Base-by-base conservation (phyloP, 2,113 vertebrate species). In the Narcine bancroftii region DNA sequence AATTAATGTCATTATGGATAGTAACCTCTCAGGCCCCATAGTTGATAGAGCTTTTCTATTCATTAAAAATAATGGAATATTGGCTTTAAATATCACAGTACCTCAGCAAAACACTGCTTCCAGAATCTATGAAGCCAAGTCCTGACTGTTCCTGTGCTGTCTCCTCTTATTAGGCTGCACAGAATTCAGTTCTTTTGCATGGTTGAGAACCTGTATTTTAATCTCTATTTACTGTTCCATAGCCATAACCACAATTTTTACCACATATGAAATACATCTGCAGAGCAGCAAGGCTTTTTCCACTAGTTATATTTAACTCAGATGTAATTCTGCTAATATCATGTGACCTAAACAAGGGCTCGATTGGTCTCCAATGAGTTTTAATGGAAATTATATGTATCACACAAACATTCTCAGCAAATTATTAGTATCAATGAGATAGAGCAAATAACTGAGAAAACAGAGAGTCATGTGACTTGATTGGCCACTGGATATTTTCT, bases 181-280 rank as follows among this genome's bases (percentile, higher is more conserved):
- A 13, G 45, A 91, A 47, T 66, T 42, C 60, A 89, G 87, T 69
- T 66, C 39, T 91, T 45, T 91, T 91, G 45, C 65, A 63, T 89
- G 21, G 36, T 69, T 91, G 87, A 91, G 87, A 91, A 65, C 63
- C 39, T 91, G 87, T 63, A 91, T 91, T 91, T 91, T 91, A 91
- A 91, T 69, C 63, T 66, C 66, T 91, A 91, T 45, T 66, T 66
- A 91, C 87, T 45, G 87, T 66, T 91, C 56, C 87, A 63, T 60
- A 91, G 87, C 69, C 87, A 91, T 69, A 45, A 91, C 89, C 89
- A 45, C 89, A 91, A 71, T 53, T 91, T 66, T 69, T 91, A 91
- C 89, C 89, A 91, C 89, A 91, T 91, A 91, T 69, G 89, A 69
- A 91, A 42, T 71, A 65, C 71, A 65, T 69, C 89, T 45, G 89